Base-by-base conservation (phyloP, 1,140 invertebrate species). In the Drosophila orena region DNA sequence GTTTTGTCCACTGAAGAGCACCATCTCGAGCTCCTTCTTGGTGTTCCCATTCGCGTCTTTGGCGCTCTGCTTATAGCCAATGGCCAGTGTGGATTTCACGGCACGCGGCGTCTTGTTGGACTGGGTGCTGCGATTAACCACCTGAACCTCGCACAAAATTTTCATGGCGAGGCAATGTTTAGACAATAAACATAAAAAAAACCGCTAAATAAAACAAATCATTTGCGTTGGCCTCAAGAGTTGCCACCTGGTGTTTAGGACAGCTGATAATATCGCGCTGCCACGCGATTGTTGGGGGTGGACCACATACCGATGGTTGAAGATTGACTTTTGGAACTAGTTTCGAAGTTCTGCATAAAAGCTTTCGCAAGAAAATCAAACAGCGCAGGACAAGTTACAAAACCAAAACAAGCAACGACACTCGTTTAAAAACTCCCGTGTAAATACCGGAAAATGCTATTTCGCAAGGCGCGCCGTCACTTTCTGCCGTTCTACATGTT, bases 1-100 rank as follows among this genome's bases (percentile, higher is more conserved):
- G 84, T 95, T 95, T 49, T 94, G 92, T 3, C 94, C 89, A 7
- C 94, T 95, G 91, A 96, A 96, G 38, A 95, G 93, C 30, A 96
- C 91, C 34, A 96, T 91, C 90, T 93, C 95, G 73, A 94, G 93
- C 27, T 93, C 92, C 77, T 93, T 92, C 72, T 73, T 84, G 1
- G 50, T 60, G 22, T 89, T 84, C 3, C 90, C 85, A 56, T 89
- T 79, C 11, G 52, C 56, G 34, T 90, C 83, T 2, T 69, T 61
- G 44, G 80, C 80, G 38, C 60, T 66, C 40, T 79, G 66, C 5
- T 95, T 94, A 77, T 94, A 95, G 35, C 95, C 95, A 42, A 96
- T 91, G 2, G 94, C 94, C 47, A 97, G 83, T 0, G 94, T 95
- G 15, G 95, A 95, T 91, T 90, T 90, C 0, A 89, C 69, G 93